Conservation (phyloP, 2,888 invertebrate genomes). For the Ecdyonurus torrentis region DNA sequence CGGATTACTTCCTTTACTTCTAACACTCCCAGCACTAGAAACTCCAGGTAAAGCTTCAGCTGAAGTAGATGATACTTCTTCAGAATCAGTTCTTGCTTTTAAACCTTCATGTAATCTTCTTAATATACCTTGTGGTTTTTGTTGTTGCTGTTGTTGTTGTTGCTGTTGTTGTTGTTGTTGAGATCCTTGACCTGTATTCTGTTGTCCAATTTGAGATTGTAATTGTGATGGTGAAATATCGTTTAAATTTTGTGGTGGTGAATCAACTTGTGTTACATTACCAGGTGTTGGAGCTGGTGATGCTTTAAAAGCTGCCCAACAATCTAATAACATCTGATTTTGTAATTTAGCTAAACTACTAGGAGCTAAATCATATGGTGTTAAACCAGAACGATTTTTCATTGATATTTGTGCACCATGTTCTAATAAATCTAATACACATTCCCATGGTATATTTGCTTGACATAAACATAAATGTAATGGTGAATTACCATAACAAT, state of each 20-base stretch:
- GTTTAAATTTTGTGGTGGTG: background rate
- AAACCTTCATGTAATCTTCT: constrained; percentile 2
- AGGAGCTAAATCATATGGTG: constrained; percentile 32
- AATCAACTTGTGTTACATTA: background rate
- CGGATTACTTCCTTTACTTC: background rate
- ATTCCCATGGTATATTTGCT: constrained; percentile 28
- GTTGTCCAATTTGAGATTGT: background rate
- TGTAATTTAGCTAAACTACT: constrained; percentile 30
- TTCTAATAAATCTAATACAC: constrained; percentile 31
- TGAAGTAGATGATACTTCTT: constrained; percentile 5
- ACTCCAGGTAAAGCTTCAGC: background rate
- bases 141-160: background rate
- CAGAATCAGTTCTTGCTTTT: constrained; percentile 2
- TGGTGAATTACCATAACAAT: constrained; percentile 36
- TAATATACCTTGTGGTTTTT: background rate
- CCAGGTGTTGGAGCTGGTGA: background rate
- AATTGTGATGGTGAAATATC: background rate
- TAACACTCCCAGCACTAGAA: background rate
- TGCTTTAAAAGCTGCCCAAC: constrained; percentile 20
- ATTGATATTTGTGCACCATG: constrained; percentile 29
- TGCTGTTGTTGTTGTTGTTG: constrained; percentile 1
- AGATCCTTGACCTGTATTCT: background rate
- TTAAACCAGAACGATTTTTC: constrained; percentile 30
- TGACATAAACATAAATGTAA: constrained; percentile 26
- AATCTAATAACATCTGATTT: constrained; percentile 29